These are phyloP conservation scores for Limonius californicus DNA, from an alignment of 1,140 invertebrate genomes.

Conservation along the genomic window DNA sequence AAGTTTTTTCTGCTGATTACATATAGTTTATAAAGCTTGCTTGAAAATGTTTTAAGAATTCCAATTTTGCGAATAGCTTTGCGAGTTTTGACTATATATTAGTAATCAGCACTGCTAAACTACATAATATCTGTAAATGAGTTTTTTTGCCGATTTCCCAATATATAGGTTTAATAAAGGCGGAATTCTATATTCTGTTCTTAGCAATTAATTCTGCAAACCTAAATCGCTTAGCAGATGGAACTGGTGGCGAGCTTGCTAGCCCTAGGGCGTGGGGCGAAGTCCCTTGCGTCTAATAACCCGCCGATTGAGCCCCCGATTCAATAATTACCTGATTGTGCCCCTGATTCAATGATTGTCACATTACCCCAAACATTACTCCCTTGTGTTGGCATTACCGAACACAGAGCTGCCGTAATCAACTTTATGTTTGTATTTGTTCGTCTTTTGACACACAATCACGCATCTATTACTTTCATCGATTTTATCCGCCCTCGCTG, in stretches of 20 bases:
- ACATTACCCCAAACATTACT: constrained; percentile 36
- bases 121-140: too few species aligned
- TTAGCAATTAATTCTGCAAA: too few species aligned
- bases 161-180: too few species aligned
- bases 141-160: too few species aligned
- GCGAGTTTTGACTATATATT: too few species aligned
- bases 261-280: constrained; percentile 16
- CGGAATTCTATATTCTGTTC: too few species aligned
- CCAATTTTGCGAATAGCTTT: too few species aligned
- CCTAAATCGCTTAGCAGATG: not conserved
- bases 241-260: not conserved
- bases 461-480: not conserved
- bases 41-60: too few species aligned
- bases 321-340: constrained; percentile 40
- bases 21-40: too few species aligned
- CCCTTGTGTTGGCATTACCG: constrained; percentile 21
- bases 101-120: too few species aligned
- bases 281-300: constrained; percentile 33
- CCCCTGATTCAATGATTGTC: constrained; percentile 38
- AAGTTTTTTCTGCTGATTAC: too few species aligned
- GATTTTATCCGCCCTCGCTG: too few species aligned
- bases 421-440: constrained; percentile 12
- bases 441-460: constrained; percentile 3
- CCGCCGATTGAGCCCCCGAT: constrained; percentile 33
- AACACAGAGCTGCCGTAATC: not conserved